Evolutionary conservation across 2,888 invertebrate genomes (phyloP).

Genomic region (Merodon equestris): DNA sequence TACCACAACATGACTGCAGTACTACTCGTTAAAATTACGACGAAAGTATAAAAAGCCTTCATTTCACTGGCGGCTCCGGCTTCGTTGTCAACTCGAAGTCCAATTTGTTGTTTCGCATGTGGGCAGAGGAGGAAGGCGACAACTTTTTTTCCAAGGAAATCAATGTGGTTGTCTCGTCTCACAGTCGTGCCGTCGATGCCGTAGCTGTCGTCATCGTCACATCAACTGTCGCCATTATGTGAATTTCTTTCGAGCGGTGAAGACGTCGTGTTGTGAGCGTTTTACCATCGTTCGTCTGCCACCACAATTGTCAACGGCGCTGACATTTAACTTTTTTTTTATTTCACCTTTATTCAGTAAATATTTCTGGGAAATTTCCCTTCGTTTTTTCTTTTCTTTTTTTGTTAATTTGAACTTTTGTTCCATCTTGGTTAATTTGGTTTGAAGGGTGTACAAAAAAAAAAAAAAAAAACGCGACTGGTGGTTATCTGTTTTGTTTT

Average conservation of each 20-base stretch:
- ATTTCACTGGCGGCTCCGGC: conserved; percentile 71
- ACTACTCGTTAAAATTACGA: conserved; percentile 71
- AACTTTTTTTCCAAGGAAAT: conserved; percentile 23
- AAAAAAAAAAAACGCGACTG: neutral
- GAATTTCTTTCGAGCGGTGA: conserved; percentile 50
- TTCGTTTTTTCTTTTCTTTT: conserved; percentile 2
- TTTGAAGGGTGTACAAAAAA: neutral
- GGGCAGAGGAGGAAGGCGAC: conserved; percentile 36
- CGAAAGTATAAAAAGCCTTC: conserved; percentile 74
- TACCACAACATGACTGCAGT: conserved; percentile 62
- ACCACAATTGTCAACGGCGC: conserved; percentile 49
- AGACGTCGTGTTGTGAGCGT: conserved; percentile 47
- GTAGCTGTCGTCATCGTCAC: conserved; percentile 2
- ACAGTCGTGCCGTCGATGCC: conserved; percentile 21
- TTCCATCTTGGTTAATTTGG: no score
- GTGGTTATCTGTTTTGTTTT: neutral
- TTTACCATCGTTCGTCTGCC: conserved; percentile 34
- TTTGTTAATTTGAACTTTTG: conserved; percentile 4
- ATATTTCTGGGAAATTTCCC: conserved; percentile 7
- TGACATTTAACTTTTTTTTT: conserved; percentile 52
- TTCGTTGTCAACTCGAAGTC: conserved; percentile 72
- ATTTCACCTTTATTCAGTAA: neutral
- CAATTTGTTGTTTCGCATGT: conserved; percentile 24
- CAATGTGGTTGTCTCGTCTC: conserved; percentile 52
- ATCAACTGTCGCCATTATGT: conserved; percentile 55